Base-by-base conservation (phyloP, 92 coral and sea anemone species). In the Siderastrea radians region DNA sequence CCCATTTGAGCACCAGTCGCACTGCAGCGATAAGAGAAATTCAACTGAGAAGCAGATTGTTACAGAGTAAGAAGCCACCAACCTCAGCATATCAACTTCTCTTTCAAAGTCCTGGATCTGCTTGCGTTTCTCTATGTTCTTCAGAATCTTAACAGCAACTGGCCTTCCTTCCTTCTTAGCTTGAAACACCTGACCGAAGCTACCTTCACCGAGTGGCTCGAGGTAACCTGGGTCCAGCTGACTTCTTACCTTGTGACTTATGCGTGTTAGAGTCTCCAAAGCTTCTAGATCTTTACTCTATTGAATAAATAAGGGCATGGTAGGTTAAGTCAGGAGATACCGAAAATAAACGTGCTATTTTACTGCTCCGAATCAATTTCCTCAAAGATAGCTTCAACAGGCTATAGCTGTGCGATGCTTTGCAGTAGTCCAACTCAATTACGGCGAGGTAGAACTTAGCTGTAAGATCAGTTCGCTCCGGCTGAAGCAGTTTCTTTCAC, bases 141-240 rank as follows among this genome's bases (percentile, higher is more conserved):
- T 91, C 48, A 91, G 69, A 45, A 87, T 87, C 78, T 91, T 91
- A 1, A 91, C 94, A 38, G 94, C 94, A 79, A 91, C 94, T 3
- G 84, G 88, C 64, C 79, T 88, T 1, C 94, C 94, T n/a, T 76
- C 80, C 13, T 84, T 89, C 67, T 87, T 87, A 3, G 94, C 88
- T 26, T 55, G 71, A 61, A 67, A 91, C 60, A 91, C 94, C 88
- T 87, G 85, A 6, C 94, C 94, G 68, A 87, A 91, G 60, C 84
- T 66, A 4, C 94, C 94, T 55, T 87, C 94, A 11, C 94, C 94
- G 43, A 91, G 88, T 7, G 74, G 67, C 11, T 91, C 89, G 59
- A 80, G 71, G 8, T 79, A 77, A 47, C 94, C 85, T 4, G 86
- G 88, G 66, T 91, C 94, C 45, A 91, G 91, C 17, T 87, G 84